Percentiles rank a stretch among this genome's conserved stretches.
Conservation (phyloP, 1,140 invertebrate species). For the Cydia splendana region DNA sequence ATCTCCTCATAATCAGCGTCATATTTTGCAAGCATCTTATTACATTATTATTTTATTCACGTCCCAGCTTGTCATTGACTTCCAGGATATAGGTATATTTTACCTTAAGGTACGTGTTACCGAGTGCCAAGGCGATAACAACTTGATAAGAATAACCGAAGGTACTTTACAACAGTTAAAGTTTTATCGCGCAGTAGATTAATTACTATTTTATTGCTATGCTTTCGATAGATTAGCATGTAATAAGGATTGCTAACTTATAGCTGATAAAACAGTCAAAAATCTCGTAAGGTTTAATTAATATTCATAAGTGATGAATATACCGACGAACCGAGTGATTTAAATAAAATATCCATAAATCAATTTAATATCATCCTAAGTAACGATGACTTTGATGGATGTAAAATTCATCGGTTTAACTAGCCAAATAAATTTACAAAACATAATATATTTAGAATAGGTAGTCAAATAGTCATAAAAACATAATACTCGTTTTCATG, state of each 20-base stretch:
- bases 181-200: background rate
- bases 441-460: too few species aligned
- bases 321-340: too few species aligned
- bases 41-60: slow-evolving; percentile 16
- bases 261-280: background rate
- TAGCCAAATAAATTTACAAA: background rate
- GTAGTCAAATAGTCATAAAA: too few species aligned
- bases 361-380: background rate
- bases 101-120: slow-evolving; percentile 19
- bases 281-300: too few species aligned
- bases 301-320: too few species aligned
- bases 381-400: background rate
- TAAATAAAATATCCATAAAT: background rate
- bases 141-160: slow-evolving; percentile 19
- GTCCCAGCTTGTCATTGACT: slow-evolving; percentile 8
- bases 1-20: background rate
- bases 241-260: background rate
- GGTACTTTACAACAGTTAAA: background rate
- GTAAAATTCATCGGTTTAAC: background rate
- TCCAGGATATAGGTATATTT: slow-evolving; percentile 5
- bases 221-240: background rate
- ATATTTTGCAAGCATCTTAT: slow-evolving; percentile 3
- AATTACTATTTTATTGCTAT: slow-evolving; percentile 5
- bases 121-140: slow-evolving; percentile 14
- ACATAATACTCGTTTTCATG: too few species aligned